Evolutionary conservation across 2,113 vertebrate genomes (phyloP).

Genomic region (Parus major): DNA sequence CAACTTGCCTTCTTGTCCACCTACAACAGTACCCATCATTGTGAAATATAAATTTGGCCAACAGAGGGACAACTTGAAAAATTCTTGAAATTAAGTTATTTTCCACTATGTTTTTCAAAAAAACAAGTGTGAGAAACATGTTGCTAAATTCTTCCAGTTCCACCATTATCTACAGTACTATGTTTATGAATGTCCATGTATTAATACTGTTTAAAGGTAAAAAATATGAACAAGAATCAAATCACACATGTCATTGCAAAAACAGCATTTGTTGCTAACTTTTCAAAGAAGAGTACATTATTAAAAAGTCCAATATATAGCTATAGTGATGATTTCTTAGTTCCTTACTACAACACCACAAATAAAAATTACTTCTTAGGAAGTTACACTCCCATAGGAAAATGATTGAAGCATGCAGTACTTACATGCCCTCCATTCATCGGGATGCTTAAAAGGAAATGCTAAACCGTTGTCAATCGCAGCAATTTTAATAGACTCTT

Average conservation of each 20-base stretch:
- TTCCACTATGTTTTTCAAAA: neutral
- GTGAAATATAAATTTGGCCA: neutral
- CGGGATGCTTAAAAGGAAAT: constrained; percentile 98
- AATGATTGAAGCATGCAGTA: neutral
- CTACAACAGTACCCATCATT: neutral
- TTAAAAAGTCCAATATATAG: neutral
- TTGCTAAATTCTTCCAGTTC: neutral
- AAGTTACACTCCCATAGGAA: neutral
- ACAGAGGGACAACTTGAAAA: neutral
- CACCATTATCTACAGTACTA: neutral
- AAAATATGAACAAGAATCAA: neutral
- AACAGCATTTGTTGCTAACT: neutral
- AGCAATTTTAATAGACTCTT: constrained; percentile 88
- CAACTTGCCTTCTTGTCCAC: neutral
- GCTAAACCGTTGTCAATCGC: constrained; percentile 97
- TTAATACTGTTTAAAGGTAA: neutral
- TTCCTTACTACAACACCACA: neutral
- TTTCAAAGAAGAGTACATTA: neutral
- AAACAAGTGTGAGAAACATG: neutral
- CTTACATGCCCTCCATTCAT: constrained; percentile 95
- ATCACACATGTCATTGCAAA: neutral
- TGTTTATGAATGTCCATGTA: neutral
- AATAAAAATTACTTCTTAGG: neutral
- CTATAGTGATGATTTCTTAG: neutral
- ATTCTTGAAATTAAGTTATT: neutral